A percentile compares a stretch with the other conserved stretches of the same genome.
Evolutionary conservation across 2,888 invertebrate species (phyloP).

Genomic region (Spilarctia lutea): DNA sequence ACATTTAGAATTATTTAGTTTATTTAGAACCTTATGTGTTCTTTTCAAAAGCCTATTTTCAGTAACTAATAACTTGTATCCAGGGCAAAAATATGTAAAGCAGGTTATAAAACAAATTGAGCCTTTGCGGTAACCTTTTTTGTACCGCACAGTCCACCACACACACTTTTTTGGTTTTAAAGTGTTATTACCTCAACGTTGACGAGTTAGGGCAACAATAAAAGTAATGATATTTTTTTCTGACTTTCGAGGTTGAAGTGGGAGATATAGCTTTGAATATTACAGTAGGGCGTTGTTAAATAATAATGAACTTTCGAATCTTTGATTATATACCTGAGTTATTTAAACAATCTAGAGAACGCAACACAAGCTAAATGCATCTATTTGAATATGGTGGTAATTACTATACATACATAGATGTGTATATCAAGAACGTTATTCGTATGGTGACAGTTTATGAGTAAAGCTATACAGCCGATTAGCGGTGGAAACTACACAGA

Average conservation of each 20-base stretch:
- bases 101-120: background rate
- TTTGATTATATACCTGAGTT: constrained; percentile 30
- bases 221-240: constrained; percentile 34
- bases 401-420: constrained; percentile 6
- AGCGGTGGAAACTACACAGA: too few species aligned
- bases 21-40: background rate
- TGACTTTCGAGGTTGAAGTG: constrained; percentile 32
- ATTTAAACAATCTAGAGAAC: constrained; percentile 32
- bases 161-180: background rate
- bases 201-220: constrained; percentile 19
- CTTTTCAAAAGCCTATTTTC: background rate
- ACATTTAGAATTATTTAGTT: too few species aligned
- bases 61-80: background rate
- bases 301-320: constrained; percentile 45
- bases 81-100: background rate
- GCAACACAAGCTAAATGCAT: constrained; percentile 2
- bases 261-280: constrained; percentile 45
- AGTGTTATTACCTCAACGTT: background rate
- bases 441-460: too few species aligned
- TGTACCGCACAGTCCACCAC: background rate
- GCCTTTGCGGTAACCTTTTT: background rate
- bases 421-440: too few species aligned
- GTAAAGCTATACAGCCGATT: too few species aligned
- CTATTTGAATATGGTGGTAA: constrained; percentile 21
- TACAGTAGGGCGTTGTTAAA: constrained; percentile 45